Evolutionary conservation across 2,888 invertebrate species (phyloP).

Genomic region (Drosophila cracens): DNA sequence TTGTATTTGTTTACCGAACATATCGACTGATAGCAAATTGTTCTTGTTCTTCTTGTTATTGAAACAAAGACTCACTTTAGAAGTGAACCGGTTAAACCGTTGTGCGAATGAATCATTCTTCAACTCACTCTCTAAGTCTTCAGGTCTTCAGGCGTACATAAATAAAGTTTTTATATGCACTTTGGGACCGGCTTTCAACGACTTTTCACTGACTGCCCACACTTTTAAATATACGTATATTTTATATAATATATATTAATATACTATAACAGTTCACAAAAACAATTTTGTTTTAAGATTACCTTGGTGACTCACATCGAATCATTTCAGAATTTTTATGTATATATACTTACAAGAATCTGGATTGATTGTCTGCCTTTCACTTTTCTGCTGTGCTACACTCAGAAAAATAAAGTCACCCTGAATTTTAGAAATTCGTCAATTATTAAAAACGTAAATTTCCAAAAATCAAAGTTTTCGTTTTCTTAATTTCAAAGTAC

Average conservation of each 20-base stretch:
- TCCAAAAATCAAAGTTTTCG: background rate
- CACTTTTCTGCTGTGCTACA: constrained; percentile 49
- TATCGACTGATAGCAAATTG: constrained; percentile 28
- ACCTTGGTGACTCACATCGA: constrained; percentile 11
- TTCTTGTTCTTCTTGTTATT: background rate
- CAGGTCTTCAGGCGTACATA: constrained; percentile 4
- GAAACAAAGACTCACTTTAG: background rate
- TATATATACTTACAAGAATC: constrained; percentile 1
- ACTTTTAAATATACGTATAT: background rate
- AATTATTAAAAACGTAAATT: background rate
- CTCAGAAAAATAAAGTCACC: background rate
- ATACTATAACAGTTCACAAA: background rate
- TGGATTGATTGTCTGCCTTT: constrained; percentile 37
- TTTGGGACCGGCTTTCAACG: constrained; percentile 14
- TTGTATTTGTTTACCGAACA: constrained; percentile 33
- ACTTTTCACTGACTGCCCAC: constrained; percentile 40
- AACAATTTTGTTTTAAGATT: background rate
- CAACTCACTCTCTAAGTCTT: constrained; percentile 3
- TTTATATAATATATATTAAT: background rate
- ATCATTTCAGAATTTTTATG: constrained; percentile 1
- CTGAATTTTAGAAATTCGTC: background rate
- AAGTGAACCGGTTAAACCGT: constrained; percentile 5
- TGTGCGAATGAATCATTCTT: constrained; percentile 22
- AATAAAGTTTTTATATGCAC: constrained; percentile 4
- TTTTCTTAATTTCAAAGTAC: background rate